Evolutionary conservation across 1,140 invertebrate species (phyloP).

Genomic region (Pseudomyrmex flavicornis): DNA sequence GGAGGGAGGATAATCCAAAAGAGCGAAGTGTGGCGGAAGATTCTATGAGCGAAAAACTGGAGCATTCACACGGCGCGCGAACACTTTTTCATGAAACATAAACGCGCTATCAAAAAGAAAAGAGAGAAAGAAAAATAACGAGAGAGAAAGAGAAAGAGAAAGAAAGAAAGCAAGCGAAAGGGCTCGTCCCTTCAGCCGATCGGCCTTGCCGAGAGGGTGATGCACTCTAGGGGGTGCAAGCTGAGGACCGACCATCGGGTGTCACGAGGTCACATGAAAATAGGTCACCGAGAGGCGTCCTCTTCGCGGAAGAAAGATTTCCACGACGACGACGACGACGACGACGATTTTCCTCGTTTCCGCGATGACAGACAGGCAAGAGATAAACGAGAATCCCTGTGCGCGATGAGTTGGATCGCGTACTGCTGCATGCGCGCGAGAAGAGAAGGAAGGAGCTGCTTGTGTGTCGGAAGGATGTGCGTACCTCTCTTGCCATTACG

Average conservation of each 20-base stretch:
- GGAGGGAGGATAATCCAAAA: not conserved
- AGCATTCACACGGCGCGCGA: constrained; percentile 1
- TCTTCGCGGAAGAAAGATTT: constrained; percentile 9
- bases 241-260: constrained; percentile 74
- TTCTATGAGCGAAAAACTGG: constrained; percentile 15
- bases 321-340: constrained; percentile 9
- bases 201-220: constrained; percentile 69
- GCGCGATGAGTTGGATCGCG: not conserved
- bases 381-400: not conserved
- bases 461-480: constrained; percentile 53
- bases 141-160: no score
- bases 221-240: constrained; percentile 63
- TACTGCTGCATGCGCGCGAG: constrained; percentile 39
- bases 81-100: not conserved
- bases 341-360: constrained; percentile 20
- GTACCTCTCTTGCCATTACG: constrained; percentile 87
- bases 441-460: not conserved
- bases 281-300: constrained; percentile 75
- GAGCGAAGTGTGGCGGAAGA: constrained; percentile 2
- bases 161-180: constrained; percentile 20
- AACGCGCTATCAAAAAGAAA: constrained; percentile 22
- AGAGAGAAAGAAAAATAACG: no score
- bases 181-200: constrained; percentile 56
- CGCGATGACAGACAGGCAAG: not conserved
- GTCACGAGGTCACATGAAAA: constrained; percentile 82